These are phyloP conservation scores for Trachelus stipa DNA, from an alignment of 2,888 invertebrate species.

Conservation along the genomic window DNA sequence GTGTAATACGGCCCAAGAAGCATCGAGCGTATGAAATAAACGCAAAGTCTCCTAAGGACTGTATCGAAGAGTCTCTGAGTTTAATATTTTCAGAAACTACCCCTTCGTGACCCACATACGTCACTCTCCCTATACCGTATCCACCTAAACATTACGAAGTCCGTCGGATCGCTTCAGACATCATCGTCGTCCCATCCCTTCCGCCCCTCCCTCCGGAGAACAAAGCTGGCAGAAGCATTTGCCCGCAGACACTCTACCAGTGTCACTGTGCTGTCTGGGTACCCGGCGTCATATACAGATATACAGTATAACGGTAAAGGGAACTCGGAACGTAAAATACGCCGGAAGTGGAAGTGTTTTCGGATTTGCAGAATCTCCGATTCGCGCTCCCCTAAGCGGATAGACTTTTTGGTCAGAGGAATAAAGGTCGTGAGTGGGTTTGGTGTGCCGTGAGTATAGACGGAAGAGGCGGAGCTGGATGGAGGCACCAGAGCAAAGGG, in stretches of 20 bases:
- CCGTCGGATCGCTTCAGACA: background rate
- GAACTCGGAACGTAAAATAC: background rate
- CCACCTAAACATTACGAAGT: background rate
- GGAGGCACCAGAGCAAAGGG: background rate
- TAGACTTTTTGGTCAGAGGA: constrained; percentile 42
- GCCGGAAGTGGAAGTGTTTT: constrained; percentile 17
- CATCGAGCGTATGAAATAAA: background rate
- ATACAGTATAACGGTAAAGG: background rate
- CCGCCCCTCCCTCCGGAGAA: background rate
- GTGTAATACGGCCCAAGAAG: background rate
- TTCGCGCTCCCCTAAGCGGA: constrained; percentile 51
- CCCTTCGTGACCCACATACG: background rate
- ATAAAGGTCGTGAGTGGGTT: constrained; percentile 30
- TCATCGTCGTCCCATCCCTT: no score
- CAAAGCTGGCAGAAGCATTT: background rate
- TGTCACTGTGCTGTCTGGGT: background rate
- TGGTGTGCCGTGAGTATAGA: background rate
- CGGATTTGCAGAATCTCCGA: constrained; percentile 48
- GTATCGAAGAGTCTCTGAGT: background rate
- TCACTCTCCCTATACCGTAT: background rate
- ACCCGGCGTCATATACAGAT: background rate
- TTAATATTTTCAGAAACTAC: background rate
- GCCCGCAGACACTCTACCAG: background rate
- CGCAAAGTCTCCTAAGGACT: background rate
- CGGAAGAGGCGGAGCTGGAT: background rate